Base-by-base conservation (phyloP, 2,113 vertebrate species). In the Cheirogaleus medius region DNA sequence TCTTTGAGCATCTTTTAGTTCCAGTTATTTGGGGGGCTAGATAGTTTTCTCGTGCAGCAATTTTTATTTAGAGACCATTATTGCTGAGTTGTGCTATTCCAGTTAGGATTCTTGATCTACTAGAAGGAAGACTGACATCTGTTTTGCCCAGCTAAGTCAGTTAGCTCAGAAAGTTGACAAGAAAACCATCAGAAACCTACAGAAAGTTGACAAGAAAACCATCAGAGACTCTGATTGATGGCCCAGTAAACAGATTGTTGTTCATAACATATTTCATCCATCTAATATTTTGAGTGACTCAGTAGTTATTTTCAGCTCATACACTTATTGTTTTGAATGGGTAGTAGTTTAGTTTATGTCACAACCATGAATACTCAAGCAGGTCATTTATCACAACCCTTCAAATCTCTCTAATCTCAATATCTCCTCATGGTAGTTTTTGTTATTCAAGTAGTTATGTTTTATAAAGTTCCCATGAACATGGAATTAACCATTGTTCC, bases 221-320 rank as follows among this genome's bases (percentile, higher is more conserved):
- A 97, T 97, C 87, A 97, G 82, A 97, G 88, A 95, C 54, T 91
- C 37, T 97, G 90, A 98, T 68, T 96, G 82, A 98, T 98, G 68
- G 89, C 68, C 95, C 91, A 97, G 84, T 96, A 97, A 98, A 98
- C 76, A 97, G 68, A 93, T 92, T 98, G 91, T 92, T 97, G 56
- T 96, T 98, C 85, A 96, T 98, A 98, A 92, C 86, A 98, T 97
- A 98, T 97, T 98, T 96, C 81, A 92, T 0, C 86, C 90, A 98
- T 97, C 84, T 98, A 90, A 97, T 98, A 95, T 97, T 98, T 97
- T 98, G 94, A 97, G 68, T 86, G 88, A 96, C 71, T 90, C 64
- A 95, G 52, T 90, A 89, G 88, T 95, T 98, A 96, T 95, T 97
- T 97, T 78, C 77, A 98, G 90, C 58, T 87, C 92, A 0, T 8